Evolutionary conservation across 2,113 vertebrate genomes (phyloP), one percentile per base, ranked within the genome.

Genomic region (Xyrauchen texanus): DNA sequence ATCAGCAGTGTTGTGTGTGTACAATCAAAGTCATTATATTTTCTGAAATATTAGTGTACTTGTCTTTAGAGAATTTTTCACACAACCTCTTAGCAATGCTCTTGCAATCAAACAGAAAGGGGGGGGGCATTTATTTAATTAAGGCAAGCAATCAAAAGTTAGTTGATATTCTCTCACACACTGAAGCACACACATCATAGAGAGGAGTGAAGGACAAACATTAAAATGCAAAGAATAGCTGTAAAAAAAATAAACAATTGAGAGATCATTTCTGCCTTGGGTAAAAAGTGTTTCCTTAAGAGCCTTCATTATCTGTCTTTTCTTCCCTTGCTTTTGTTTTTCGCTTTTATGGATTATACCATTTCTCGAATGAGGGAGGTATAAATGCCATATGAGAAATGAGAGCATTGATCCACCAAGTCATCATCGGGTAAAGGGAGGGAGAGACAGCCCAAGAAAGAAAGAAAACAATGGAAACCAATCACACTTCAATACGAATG

Each of bases 311-410:
- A 87, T 85, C 80, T 70, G 21, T 45, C 81, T 77, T 82, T 78
- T 76, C 69, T 75, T 62, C 61, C 73, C 68, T 44, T 67, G 79
- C 77, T 74, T 86, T 86, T 85, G 73, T 80, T 84, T 78, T 81
- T 81, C 72, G 76, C 47, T 69, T 85, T 84, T 85, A 72, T 81
- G 78, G 81, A 82, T 85, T 80, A 77, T 76, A 70, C 75, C 76
- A 66, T 83, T 87, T 84, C 77, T 84, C 60, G 82, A 82, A 85
- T 81, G 77, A 87, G 77, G 80, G 83, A 71, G 79, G 84, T 83
- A 68, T 82, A 82, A 86, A 79, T 79, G 82, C 47, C 74, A 62
- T 10, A 76, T 51, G 79, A 82, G 71, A 76, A 81, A 69, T 66
- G 65, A 63, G 57, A 52, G 45, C 86, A 83, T 66, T 68, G 70